Evolutionary conservation across 2,797 vertebrate genomes (phyloP).

Genomic region (Sylvilagus floridanus): DNA sequence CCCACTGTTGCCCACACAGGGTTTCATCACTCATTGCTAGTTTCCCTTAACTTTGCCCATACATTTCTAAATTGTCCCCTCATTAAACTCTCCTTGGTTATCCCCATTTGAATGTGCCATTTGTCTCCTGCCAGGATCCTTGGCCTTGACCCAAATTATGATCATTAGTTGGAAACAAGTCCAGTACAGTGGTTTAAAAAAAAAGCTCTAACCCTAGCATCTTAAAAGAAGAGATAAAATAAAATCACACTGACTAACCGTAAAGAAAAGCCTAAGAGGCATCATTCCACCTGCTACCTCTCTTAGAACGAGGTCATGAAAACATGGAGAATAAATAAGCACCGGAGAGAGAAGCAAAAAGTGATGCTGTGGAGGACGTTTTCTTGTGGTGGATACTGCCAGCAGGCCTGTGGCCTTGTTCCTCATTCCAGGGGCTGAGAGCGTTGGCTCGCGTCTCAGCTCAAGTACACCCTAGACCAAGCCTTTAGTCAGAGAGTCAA

Average conservation of each 20-base stretch:
- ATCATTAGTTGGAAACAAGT: background rate
- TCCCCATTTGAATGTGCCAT: background rate
- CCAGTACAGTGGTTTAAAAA: background rate
- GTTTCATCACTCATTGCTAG: background rate
- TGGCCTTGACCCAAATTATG: conserved; percentile 14
- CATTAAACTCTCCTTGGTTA: background rate
- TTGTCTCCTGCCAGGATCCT: conserved; percentile 26
- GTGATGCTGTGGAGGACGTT: accelerated
- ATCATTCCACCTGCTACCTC: background rate
- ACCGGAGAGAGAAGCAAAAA: accelerated
- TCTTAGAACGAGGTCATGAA: background rate
- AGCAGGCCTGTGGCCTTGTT: background rate
- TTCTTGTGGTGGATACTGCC: too few species aligned
- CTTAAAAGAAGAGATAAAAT: conserved; percentile 35
- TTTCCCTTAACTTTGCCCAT: background rate
- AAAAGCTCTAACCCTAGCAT: background rate
- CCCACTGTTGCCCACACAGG: background rate
- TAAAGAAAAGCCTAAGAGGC: background rate
- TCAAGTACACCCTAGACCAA: background rate
- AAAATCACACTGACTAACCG: background rate
- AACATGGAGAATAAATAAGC: background rate
- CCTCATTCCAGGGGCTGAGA: background rate
- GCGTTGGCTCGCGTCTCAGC: background rate
- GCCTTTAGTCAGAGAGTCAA: background rate
- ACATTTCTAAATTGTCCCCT: background rate